Base-by-base conservation (phyloP, 2,888 invertebrate species). In the Oscheius sp. region DNA sequence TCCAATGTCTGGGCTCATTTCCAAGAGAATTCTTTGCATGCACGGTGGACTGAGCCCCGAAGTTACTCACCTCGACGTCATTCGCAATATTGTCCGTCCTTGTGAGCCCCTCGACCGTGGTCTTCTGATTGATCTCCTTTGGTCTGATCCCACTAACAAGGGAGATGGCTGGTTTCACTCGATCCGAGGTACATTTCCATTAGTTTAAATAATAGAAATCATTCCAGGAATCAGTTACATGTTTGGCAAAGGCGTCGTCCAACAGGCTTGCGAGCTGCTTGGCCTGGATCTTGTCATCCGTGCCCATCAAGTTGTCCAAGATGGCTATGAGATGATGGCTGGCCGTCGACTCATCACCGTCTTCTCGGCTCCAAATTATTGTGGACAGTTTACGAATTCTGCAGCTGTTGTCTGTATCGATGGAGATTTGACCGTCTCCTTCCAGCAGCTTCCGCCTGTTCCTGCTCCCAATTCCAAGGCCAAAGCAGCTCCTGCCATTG, bases 291-390 rank as follows among this genome's bases (percentile, higher is more conserved):
- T 85, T 56, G 80, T 85, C 63, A 84, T 85, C 72, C 80, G 85
- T 25, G 85, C 85, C 18, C 85, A 85, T 74, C 83, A 84, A 69
- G 84, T 85, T 16, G 85, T 85, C 63, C 85, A 85, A 64, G 84
- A 85, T 72, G 85, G 85, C 16, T 85, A 85, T 72, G 85, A 85
- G 64, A 77, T 85, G 69, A 84, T 35, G 35, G 3, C 35, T 29
- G 85, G 85, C 25, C 75, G 84, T 16, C 78, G 82, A 58, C 74
- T 85, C 18, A 85, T 85, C 73, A 85, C 85, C 45, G 82, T 85
- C 29, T 85, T 85, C 80, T 85, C 85, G n/a, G 84, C 84, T 21
- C 35, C 35, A 3, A 84, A 85, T 76, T 85, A 84, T 61, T 81
- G 81, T 61, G 75, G 77, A 43, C 84, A 82, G 66, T 84, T 85